Conservation (phyloP, 1,140 invertebrate genomes). For the Drosophila dunni region DNA sequence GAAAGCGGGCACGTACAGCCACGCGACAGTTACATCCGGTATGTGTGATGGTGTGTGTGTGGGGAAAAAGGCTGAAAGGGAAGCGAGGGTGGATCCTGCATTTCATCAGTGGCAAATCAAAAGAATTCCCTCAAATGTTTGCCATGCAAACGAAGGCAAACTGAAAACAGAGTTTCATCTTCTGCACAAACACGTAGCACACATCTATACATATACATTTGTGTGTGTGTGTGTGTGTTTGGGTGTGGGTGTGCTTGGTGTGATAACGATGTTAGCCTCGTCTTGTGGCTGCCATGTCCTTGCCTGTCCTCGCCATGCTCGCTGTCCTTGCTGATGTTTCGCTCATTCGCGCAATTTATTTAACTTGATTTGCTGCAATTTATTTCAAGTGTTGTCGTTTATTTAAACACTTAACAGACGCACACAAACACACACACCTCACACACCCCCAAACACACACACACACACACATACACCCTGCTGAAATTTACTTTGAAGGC, state of each 20-base stretch:
- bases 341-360: constrained; percentile 77
- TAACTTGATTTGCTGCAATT: constrained; percentile 82
- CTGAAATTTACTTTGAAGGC: constrained; percentile 27
- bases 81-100: constrained; percentile 10
- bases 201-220: not conserved
- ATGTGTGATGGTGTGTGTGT: not conserved
- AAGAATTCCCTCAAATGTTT: constrained; percentile 39
- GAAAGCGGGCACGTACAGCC: constrained; percentile 45
- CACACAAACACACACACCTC: constrained; percentile 33
- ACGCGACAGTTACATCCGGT: constrained; percentile 30
- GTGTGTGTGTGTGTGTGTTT: not conserved
- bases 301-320: constrained; percentile 18
- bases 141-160: constrained; percentile 21
- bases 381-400: constrained; percentile 81
- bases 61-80: not conserved
- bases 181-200: not conserved
- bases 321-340: constrained; percentile 53
- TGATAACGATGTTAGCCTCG: constrained; percentile 55
- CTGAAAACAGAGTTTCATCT: constrained; percentile 11
- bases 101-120: constrained; percentile 53
- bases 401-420: constrained; percentile 71
- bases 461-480: not conserved
- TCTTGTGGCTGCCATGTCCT: constrained; percentile 29
- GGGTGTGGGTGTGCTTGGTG: constrained; percentile 25
- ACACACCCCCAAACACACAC: constrained; percentile 5